Conservation (phyloP, 2,797 vertebrate genomes). For the Anableps anableps region DNA sequence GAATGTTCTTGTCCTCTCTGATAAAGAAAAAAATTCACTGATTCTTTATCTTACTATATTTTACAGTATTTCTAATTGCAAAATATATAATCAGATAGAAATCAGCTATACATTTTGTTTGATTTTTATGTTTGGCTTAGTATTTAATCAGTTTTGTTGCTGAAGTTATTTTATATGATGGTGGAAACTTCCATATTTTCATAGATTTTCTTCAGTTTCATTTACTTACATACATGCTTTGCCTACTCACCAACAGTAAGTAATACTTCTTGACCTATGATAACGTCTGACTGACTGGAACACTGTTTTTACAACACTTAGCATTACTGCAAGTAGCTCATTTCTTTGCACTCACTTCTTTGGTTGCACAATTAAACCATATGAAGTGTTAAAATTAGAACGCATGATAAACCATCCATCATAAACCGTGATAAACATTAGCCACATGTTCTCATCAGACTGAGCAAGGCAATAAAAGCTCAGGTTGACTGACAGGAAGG, state of each 20-base stretch:
- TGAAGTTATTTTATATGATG: neutral
- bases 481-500: neutral
- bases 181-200: neutral
- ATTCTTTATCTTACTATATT: neutral
- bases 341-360: too few species aligned
- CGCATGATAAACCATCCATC: slow-evolving; percentile 16
- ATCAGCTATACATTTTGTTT: neutral
- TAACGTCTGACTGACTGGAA: neutral
- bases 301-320: neutral
- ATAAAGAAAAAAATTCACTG: neutral
- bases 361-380: slow-evolving; percentile 7
- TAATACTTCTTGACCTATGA: neutral
- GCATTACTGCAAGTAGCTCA: too few species aligned
- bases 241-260: neutral
- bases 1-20: slow-evolving; percentile 3
- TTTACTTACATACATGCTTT: neutral
- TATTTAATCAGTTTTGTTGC: neutral
- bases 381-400: slow-evolving; percentile 20
- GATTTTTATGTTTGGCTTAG: neutral
- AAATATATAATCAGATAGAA: neutral
- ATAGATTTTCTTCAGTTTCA: neutral
- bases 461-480: slow-evolving; percentile 48
- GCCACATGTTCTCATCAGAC: slow-evolving; percentile 14
- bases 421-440: slow-evolving; percentile 47
- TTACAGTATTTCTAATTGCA: neutral